Evolutionary conservation across 2,888 invertebrate genomes (phyloP), one percentile per base, ranked within the genome.

Genomic region (Dusona sp.): DNA sequence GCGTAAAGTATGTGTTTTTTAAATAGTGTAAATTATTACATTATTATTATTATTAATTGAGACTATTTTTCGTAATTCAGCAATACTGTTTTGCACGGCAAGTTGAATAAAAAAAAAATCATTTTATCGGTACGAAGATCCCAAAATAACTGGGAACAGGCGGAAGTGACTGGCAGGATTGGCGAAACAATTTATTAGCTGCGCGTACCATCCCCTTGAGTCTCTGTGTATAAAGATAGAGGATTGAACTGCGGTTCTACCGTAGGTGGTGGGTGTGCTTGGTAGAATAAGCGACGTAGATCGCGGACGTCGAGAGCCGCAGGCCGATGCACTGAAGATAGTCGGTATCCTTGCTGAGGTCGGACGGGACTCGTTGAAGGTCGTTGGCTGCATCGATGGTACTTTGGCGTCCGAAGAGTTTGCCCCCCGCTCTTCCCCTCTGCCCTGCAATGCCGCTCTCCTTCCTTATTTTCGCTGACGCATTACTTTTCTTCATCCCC

Each of bases 301-400:
- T 38, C n/a, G 22, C 48, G 19, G 78, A 75, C 54, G 54, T 88
- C 88, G 89, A 89, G 88, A 90, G 88, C 84, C 87, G 88, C 88
- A 89, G 92, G 93, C 92, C 92, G 92, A 92, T 92, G 92, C 93
- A 91, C 92, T 86, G 90, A 87, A 91, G 93, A 93, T 92, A 92
- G 92, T 90, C 86, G 90, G 92, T 92, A 93, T 93, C 93, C 93
- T 93, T 93, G 93, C 92, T 89, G 91, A 91, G 91, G 91, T 91
- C 91, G 90, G 88, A 83, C 85, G 88, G 83, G 84, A 88, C 89
- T 88, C 87, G 88, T 87, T 89, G 92, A 92, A 92, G 92, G 92
- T 92, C 91, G 92, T 92, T 93, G 91, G 90, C 92, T 92, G 92
- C 91, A 72, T 84, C 88, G 48, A 86, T 84, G 86, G 79, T 83